Base-by-base conservation (phyloP, 2,797 vertebrate genomes). In the Zalophus californianus region DNA sequence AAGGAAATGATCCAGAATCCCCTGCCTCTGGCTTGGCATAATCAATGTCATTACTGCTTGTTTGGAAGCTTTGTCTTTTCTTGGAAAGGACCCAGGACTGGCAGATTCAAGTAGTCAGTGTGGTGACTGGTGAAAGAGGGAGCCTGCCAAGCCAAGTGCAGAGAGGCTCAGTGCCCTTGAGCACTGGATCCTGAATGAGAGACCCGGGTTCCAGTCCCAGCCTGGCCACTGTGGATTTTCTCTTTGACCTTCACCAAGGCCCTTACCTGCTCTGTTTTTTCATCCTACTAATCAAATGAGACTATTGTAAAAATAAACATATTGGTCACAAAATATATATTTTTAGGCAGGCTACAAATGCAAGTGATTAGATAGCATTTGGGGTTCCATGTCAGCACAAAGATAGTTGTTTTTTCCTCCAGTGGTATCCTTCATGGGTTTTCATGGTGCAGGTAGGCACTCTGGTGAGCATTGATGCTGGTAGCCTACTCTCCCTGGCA, bases 21-120 rank as follows among this genome's bases (percentile, higher is more conserved):
- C 68, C 83, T 90, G 83, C 86, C 80, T 96, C n/a, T 58, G 80
- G 73, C 90, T 95, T 87, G 70, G 90, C 83, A 78, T 92, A 90
- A 96, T 96, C 94, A 91, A 27, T 93, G 92, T 87, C 75, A 91
- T 96, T 86, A 86, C 73, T 91, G 96, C 88, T 87, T 89, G 83
- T 97, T 90, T 97, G 54, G 73, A 92, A 93, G 93, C 93, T 86
- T 88, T 85, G 60, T 96, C 73, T 97, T 97, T 94, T 97, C 93
- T 96, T 97, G 94, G 95, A 86, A 92, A 87, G 78, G 89, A 90
- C 58, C 88, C 88, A 96, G 85, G 50, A 29, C 94, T 87, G 58
- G 75, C 75, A 38, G 90, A 78, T 79, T 94, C 20, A 68, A 70
- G 52, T 41, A 86, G 50, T 56, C 38, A 38, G 29, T 58, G 52